Evolutionary conservation across 2,113 vertebrate genomes (phyloP), one percentile per base, ranked within the genome.

Genomic region (Lepus timidus): DNA sequence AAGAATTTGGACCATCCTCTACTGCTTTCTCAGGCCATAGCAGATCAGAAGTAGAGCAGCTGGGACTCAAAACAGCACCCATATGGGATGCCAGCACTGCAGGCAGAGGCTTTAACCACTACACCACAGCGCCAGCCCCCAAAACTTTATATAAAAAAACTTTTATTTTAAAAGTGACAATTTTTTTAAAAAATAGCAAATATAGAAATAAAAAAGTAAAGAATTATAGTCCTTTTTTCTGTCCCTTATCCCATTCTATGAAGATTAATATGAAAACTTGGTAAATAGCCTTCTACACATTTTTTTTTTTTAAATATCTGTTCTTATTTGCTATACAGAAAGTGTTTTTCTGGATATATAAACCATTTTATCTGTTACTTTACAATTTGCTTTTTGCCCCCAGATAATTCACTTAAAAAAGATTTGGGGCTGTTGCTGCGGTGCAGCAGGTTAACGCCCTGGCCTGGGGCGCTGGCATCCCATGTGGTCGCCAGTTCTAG

Each of bases 361-460:
- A 78, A 8, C 80, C 29, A 44, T 84, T 85, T 70, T 94, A 16
- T 85, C 85, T 88, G 33, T 94, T 85, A 74, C 25, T 91, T 44
- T 82, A 39, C 9, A 85, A 76, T 52, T 85, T 88, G 23, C 11
- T 88, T 70, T 81, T 85, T 64, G 19, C 44, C 7, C 44, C 25
- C 51, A 87, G 51, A 36, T 44, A 44, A 44, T 44, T 44, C 44
- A 44, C 44, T 44, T 44, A 8, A 44, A 44, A 44, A 44, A 44
- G 6, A 44, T 7, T 7, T 44, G 44, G 44, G 44, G 44, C 44
- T 7, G 1, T 44, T 44, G 44, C 44, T 44, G 44, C 7, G 44
- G 44, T 44, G 6, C 44, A 44, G 44, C 44, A 7, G 44, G 44
- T 44, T 44, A 44, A 44, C 44, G 44, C 44, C 44, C 44, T 44